These are phyloP conservation scores for Otus sunia DNA, from an alignment of 2,113 vertebrate genomes.

Conservation along the genomic window DNA sequence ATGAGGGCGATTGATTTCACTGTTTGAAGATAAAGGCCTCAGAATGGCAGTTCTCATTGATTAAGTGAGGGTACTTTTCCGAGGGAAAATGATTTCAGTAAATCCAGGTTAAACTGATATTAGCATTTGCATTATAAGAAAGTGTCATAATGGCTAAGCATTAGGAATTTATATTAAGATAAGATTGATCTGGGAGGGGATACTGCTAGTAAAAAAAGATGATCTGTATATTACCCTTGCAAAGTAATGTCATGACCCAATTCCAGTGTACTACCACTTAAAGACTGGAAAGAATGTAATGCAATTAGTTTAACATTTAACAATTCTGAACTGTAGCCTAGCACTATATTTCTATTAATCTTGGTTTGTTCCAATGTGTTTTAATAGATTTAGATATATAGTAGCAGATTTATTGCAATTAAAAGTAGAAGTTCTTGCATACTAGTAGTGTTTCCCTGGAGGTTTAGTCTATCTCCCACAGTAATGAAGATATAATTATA, in stretches of 20 bases:
- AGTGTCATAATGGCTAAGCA: not conserved
- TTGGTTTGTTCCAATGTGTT: not conserved
- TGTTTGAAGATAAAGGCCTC: conserved; percentile 2
- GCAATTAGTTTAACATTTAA: conserved; percentile 16
- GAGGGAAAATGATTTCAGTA: not conserved
- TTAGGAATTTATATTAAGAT: not conserved
- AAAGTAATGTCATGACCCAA: not conserved
- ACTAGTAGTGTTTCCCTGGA: conserved; percentile 46
- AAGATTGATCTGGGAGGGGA: not conserved
- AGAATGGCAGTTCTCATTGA: not conserved
- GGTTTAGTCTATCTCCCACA: conserved; percentile 69
- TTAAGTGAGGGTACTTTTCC: conserved; percentile 23
- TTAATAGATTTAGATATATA: not conserved
- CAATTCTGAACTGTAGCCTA: not conserved
- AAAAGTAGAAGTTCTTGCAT: conserved; percentile 56
- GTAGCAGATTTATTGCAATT: conserved; percentile 18
- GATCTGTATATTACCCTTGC: not conserved
- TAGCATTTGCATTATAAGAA: conserved; percentile 12
- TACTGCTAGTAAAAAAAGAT: not conserved
- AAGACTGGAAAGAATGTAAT: not conserved
- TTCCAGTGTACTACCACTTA: not conserved
- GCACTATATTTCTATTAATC: not conserved
- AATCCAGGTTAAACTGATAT: conserved; percentile 1
- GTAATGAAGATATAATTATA: conserved; percentile 79
- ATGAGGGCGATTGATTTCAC: conserved; percentile 3